phyloP scores from a whole-genome alignment of 2,113 vertebrate genomes.

The Ciconia boyciana region DNA sequence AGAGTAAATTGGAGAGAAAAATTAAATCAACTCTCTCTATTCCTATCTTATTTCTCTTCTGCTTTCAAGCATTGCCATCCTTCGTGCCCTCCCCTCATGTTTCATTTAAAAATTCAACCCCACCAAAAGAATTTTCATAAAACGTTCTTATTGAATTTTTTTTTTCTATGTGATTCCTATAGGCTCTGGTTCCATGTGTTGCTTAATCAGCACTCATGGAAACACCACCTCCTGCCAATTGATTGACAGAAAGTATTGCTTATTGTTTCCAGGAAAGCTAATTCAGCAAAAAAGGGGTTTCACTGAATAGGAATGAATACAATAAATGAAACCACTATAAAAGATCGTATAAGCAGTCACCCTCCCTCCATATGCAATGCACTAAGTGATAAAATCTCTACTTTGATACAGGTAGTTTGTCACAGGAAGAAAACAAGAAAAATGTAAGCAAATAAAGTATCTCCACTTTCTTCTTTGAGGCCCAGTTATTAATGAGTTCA shows the following conservation, averaged over 20 bases:
- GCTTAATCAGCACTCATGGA: constrained; percentile 42
- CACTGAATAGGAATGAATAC: background rate
- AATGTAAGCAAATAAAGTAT: background rate
- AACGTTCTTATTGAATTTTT: background rate
- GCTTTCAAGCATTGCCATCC: background rate
- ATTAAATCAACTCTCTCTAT: background rate
- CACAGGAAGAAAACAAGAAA: background rate
- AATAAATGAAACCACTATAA: background rate
- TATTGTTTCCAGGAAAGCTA: constrained; percentile 32
- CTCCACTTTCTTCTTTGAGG: background rate
- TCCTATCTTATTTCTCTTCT: background rate
- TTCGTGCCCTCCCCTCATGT: background rate
- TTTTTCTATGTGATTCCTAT: background rate
- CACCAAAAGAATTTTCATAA: background rate
- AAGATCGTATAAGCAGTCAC: background rate
- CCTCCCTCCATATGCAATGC: background rate
- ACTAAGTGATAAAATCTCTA: background rate
- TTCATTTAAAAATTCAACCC: background rate
- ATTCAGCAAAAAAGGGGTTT: constrained; percentile 13
- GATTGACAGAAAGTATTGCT: constrained; percentile 42
- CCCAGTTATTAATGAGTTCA: background rate
- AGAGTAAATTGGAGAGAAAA: background rate
- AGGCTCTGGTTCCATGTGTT: background rate
- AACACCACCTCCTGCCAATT: constrained; percentile 5
- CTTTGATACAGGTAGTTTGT: background rate